Evolutionary conservation across 2,888 invertebrate genomes (phyloP).

Genomic region (Clepsis dumicolana): DNA sequence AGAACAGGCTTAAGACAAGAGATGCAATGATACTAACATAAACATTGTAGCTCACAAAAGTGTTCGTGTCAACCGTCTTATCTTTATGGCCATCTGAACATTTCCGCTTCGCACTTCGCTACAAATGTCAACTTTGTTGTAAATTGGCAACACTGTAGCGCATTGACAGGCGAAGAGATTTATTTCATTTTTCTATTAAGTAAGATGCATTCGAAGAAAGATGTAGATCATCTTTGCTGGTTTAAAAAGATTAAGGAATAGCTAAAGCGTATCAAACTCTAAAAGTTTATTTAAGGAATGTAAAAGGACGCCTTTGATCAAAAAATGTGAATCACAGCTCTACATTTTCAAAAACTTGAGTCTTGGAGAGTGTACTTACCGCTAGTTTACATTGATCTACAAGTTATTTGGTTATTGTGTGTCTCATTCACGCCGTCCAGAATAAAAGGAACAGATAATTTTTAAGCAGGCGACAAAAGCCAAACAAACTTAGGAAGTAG

Average conservation of each 20-base stretch:
- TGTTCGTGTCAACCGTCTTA: conserved; percentile 43
- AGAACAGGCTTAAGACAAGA: conserved; percentile 1
- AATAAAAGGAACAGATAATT: not conserved
- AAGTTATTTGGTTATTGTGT: too few relatives aligned
- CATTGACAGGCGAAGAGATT: conserved; percentile 4
- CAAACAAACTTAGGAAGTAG: conserved; percentile 11
- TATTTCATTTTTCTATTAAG: not conserved
- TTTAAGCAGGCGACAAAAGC: not conserved
- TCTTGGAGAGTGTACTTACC: too few relatives aligned
- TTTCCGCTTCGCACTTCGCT: conserved; percentile 52
- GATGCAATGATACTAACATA: conserved; percentile 37
- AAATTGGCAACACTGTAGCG: conserved; percentile 27
- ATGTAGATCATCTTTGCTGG: not conserved
- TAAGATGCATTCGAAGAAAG: not conserved
- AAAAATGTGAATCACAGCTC: too few relatives aligned
- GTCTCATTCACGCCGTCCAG: not conserved
- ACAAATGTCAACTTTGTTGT: conserved; percentile 51
- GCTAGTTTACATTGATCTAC: too few relatives aligned
- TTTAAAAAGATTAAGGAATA: too few relatives aligned
- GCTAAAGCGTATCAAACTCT: too few relatives aligned
- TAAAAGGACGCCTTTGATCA: too few relatives aligned
- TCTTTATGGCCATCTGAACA: conserved; percentile 59
- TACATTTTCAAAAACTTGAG: too few relatives aligned
- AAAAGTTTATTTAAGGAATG: too few relatives aligned
- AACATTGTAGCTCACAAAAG: conserved; percentile 21